phyloP scores from a whole-genome alignment of 1,140 invertebrate genomes.

The Aricia agestis region DNA sequence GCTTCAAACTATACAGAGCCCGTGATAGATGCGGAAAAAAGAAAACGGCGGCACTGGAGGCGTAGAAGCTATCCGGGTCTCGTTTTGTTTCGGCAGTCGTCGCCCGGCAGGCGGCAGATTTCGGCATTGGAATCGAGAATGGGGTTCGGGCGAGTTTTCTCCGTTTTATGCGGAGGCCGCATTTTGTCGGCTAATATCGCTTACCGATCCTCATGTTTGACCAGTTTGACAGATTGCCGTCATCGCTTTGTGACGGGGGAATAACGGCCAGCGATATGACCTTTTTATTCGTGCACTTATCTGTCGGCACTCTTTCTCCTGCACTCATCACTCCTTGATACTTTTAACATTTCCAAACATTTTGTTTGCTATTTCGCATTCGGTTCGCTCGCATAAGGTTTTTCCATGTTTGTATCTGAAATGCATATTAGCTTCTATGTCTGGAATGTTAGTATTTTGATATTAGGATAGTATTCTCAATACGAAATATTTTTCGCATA shows the following conservation, averaged over 20 bases:
- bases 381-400: background rate
- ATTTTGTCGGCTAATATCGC: conserved; percentile 61
- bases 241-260: conserved; percentile 67
- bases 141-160: conserved; percentile 29
- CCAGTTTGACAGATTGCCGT: conserved; percentile 72
- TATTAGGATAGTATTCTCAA: background rate
- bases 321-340: background rate
- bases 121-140: conserved; percentile 43
- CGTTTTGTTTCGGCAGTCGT: conserved; percentile 66
- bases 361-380: background rate
- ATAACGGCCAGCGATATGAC: conserved; percentile 54
- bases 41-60: conserved; percentile 42
- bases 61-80: conserved; percentile 62
- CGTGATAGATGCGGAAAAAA: conserved; percentile 65
- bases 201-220: conserved; percentile 66
- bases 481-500: background rate
- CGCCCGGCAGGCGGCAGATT: conserved; percentile 30
- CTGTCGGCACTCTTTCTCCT: conserved; percentile 56
- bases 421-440: background rate
- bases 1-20: conserved; percentile 56
- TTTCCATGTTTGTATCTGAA: background rate
- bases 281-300: conserved; percentile 68
- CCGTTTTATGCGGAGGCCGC: conserved; percentile 26
- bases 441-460: background rate
- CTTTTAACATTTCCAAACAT: conserved; percentile 3